Conservation (phyloP, 2,888 invertebrate genomes). For the Leptodirus hochenwartii region DNA sequence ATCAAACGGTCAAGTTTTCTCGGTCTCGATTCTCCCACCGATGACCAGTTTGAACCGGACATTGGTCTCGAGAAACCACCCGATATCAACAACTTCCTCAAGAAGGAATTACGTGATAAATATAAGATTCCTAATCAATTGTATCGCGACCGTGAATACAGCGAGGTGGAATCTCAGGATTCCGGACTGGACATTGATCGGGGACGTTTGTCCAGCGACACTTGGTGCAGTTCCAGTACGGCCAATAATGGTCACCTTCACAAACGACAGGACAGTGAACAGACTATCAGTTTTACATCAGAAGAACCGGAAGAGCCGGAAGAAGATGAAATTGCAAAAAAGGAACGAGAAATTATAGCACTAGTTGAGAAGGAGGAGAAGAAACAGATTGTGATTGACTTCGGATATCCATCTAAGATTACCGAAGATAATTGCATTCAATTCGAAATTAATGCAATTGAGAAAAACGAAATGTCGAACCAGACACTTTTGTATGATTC, state of each 20-base stretch:
- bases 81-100: conserved; percentile 63
- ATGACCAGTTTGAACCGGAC: conserved; percentile 51
- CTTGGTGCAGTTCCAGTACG: conserved; percentile 28
- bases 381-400: too few species aligned
- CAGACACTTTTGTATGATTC: conserved; percentile 7
- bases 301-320: conserved; percentile 37
- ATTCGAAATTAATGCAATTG: too few species aligned
- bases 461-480: too few species aligned
- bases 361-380: conserved; percentile 42
- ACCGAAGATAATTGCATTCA: background rate
- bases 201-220: conserved; percentile 33
- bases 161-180: conserved; percentile 46
- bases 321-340: conserved; percentile 54
- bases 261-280: too few species aligned
- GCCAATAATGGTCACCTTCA: conserved; percentile 7
- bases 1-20: conserved; percentile 72
- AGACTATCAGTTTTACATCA: conserved; percentile 49
- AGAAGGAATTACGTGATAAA: conserved; percentile 61
- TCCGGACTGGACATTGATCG: conserved; percentile 57
- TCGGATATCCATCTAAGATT: too few species aligned
- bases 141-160: conserved; percentile 19
- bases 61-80: conserved; percentile 49
- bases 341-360: conserved; percentile 46
- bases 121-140: conserved; percentile 51
- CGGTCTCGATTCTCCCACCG: conserved; percentile 57